Evolutionary conservation across 2,113 vertebrate genomes (phyloP), one percentile per base, ranked within the genome.

Genomic region (Nannospalax galili): DNA sequence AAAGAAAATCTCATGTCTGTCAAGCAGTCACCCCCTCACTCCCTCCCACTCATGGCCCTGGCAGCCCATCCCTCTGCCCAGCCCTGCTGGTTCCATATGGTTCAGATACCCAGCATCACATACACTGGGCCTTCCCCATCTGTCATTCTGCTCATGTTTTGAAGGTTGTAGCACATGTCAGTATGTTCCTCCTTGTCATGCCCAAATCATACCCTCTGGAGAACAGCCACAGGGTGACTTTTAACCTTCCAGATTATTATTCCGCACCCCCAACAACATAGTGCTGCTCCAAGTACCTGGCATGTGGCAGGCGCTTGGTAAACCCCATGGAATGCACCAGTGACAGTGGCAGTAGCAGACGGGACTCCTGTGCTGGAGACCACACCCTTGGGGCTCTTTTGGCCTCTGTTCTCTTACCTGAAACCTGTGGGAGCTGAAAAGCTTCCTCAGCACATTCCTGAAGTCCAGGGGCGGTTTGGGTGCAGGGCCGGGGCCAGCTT

Each of bases 341-440:
- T 20, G 62, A 35, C 35, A 2, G 62, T 6, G 84, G 70, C 84
- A 24, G 60, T 28, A 56, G 32, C 0, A 8, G 91, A 60, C 26
- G 9, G 58, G 24, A 22, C 45, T 86, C 22, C 84, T 35, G 37
- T 45, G 42, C 17, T 37, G 48, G 45, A 5, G 1, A 37, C 67
- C 52, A 73, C 56, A 16, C 14, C 77, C 72, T 0, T 26, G 62
- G 26, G 24, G 10, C 45, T 26, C 73, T 32, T 5, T 37, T 75
- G 58, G 69, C 89, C 75, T 32, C 45, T 73, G 0, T 32, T 81
- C 92, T 87, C 93, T 86, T 98, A 99, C 99, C 99, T 99, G 99
- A 97, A 99, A 99, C 77, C 97, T 98, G 67, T 98, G 98, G 0
- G 98, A 98, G 86, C 94, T 95, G 97, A 99, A 99, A 58, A 99